These are phyloP conservation scores for Drosophila sp. DNA, from an alignment of 1,140 invertebrate species.

Conservation along the genomic window DNA sequence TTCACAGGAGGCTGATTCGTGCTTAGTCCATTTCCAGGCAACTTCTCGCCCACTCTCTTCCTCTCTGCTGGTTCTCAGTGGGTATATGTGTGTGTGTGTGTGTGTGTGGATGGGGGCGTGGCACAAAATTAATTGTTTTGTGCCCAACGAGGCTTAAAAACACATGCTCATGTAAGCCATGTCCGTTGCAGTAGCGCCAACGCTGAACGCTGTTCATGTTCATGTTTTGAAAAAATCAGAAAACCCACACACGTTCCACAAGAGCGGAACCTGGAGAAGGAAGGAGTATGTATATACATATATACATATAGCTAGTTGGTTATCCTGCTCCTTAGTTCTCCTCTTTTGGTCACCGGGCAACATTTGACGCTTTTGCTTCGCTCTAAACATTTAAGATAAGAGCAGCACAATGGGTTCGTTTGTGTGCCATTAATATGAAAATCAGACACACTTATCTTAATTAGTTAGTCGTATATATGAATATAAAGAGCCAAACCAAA, in stretches of 20 bases:
- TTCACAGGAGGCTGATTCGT: constrained; percentile 74
- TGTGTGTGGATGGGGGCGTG: constrained; percentile 49
- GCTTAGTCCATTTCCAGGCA: constrained; percentile 22
- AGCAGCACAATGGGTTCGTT: constrained; percentile 61
- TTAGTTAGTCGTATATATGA: constrained; percentile 69
- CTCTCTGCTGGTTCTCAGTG: neutral
- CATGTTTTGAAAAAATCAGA: constrained; percentile 46
- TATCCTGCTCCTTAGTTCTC: neutral
- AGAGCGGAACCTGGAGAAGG: neutral
- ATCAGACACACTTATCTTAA: constrained; percentile 82
- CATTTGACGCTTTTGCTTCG: constrained; percentile 71
- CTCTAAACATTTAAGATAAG: constrained; percentile 74
- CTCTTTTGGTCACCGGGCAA: constrained; percentile 35
- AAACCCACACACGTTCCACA: constrained; percentile 32
- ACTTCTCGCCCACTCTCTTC: neutral
- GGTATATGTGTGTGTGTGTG: constrained; percentile 21
- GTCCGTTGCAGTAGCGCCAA: constrained; percentile 58
- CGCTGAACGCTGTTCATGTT: constrained; percentile 44
- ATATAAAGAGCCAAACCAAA: constrained; percentile 1
- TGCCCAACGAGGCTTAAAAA: constrained; percentile 79
- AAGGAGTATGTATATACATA: neutral
- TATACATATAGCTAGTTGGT: neutral
- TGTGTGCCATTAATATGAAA: constrained; percentile 79
- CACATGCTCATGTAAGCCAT: constrained; percentile 78
- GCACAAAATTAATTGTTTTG: constrained; percentile 78